These are phyloP conservation scores for Anagrus nilaparvatae DNA, from an alignment of 1,140 invertebrate genomes.

Conservation along the genomic window DNA sequence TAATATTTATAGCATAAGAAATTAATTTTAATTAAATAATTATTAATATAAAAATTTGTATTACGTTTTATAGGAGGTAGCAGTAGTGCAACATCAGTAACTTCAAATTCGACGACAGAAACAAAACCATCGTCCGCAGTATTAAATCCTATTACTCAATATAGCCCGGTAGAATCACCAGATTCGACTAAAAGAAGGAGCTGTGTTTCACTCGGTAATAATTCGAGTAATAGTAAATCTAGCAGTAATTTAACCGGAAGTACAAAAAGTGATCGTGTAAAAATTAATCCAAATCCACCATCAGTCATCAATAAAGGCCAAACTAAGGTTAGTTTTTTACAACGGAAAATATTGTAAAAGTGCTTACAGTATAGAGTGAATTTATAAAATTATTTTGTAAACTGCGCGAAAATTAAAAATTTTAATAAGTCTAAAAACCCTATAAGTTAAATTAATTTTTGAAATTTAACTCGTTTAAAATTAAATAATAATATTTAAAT, in stretches of 20 bases:
- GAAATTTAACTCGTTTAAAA: not conserved
- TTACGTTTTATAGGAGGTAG: conserved; percentile 40
- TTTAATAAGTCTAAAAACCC: not conserved
- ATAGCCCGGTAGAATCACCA: conserved; percentile 49
- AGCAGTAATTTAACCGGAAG: conserved; percentile 60
- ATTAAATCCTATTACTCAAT: conserved; percentile 43
- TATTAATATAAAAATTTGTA: conserved; percentile 7
- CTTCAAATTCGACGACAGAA: conserved; percentile 55
- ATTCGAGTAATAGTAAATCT: conserved; percentile 61
- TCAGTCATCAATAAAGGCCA: conserved; percentile 38
- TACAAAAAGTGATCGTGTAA: conserved; percentile 52
- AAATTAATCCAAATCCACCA: conserved; percentile 40
- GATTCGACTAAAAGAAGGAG: conserved; percentile 59
- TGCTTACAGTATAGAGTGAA: conserved; percentile 4
- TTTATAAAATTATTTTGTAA: not conserved
- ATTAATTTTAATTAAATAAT: too few relatives aligned
- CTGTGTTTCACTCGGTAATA: conserved; percentile 59
- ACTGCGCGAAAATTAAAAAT: not conserved
- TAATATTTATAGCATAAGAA: too few relatives aligned
- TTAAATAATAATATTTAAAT: not conserved
- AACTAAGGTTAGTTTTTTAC: not conserved
- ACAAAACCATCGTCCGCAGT: conserved; percentile 58
- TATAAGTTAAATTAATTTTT: not conserved
- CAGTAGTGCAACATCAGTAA: conserved; percentile 51
- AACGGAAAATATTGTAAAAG: conserved; percentile 3